Evolutionary conservation across 2,888 invertebrate genomes (phyloP).

Genomic region (Prenolepis imparis): DNA sequence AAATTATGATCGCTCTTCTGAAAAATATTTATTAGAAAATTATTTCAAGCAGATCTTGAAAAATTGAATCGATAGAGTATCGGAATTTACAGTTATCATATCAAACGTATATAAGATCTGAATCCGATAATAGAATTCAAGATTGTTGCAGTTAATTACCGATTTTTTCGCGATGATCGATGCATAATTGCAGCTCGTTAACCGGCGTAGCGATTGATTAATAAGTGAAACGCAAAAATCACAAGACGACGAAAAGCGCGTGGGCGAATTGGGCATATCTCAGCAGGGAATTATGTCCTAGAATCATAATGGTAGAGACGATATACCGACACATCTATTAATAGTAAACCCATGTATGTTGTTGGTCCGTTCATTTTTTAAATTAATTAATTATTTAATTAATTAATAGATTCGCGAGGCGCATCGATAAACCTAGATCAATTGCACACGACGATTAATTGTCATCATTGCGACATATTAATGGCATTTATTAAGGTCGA

Average conservation of each 20-base stretch:
- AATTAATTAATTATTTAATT: not conserved
- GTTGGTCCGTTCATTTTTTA: constrained; percentile 39
- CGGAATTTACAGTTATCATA: not conserved
- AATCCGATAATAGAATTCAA: constrained; percentile 2
- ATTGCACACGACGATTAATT: constrained; percentile 45
- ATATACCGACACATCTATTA: constrained; percentile 48
- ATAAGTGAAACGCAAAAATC: constrained; percentile 37
- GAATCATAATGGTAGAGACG: constrained; percentile 58
- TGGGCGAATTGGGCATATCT: constrained; percentile 41
- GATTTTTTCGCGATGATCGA: constrained; percentile 24
- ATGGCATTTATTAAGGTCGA: constrained; percentile 38
- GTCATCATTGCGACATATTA: constrained; percentile 36
- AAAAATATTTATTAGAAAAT: not conserved
- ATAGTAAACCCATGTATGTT: constrained; percentile 57
- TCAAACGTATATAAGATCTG: not conserved
- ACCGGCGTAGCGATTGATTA: constrained; percentile 1
- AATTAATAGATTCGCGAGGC: constrained; percentile 15
- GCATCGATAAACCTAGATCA: constrained; percentile 37
- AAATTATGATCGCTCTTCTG: not conserved
- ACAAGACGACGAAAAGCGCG: constrained; percentile 19
- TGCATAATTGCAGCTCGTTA: constrained; percentile 21
- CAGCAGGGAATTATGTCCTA: constrained; percentile 52
- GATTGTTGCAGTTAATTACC: constrained; percentile 15
- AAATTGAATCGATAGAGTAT: not conserved
- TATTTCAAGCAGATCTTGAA: not conserved